phyloP scores from a whole-genome alignment of 2,797 vertebrate species.

The Danionella dracula region DNA sequence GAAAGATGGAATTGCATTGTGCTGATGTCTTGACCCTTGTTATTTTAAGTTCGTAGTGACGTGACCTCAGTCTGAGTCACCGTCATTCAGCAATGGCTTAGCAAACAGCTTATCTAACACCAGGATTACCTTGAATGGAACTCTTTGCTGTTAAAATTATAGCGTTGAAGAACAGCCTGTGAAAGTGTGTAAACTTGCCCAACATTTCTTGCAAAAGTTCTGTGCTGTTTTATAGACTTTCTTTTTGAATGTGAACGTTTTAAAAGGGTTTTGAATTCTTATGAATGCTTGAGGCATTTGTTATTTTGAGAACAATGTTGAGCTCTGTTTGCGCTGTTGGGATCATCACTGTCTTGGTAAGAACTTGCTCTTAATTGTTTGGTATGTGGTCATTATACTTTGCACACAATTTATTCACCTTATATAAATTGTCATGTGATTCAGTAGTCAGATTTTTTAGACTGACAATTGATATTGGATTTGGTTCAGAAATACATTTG shows the following conservation, averaged over 20 bases:
- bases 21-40: constrained; percentile 12
- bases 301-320: constrained; percentile 22
- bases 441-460: too few relatives aligned
- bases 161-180: constrained; percentile 29
- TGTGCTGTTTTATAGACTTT: neutral
- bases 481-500: too few relatives aligned
- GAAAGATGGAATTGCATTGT: neutral
- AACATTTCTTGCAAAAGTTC: neutral
- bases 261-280: neutral
- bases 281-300: neutral
- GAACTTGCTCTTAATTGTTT: neutral
- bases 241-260: constrained; percentile 3
- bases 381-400: neutral
- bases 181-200: constrained; percentile 3
- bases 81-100: constrained; percentile 30
- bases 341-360: constrained; percentile 27
- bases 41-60: constrained; percentile 40
- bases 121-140: constrained; percentile 36
- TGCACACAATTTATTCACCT: neutral
- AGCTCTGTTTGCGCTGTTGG: constrained; percentile 16
- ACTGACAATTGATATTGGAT: too few relatives aligned
- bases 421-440: neutral
- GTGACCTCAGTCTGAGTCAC: neutral
- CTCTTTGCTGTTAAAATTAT: constrained; percentile 33
- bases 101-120: constrained; percentile 21